Evolutionary conservation across 1,140 invertebrate genomes (phyloP).

Genomic region (Diprion similis): DNA sequence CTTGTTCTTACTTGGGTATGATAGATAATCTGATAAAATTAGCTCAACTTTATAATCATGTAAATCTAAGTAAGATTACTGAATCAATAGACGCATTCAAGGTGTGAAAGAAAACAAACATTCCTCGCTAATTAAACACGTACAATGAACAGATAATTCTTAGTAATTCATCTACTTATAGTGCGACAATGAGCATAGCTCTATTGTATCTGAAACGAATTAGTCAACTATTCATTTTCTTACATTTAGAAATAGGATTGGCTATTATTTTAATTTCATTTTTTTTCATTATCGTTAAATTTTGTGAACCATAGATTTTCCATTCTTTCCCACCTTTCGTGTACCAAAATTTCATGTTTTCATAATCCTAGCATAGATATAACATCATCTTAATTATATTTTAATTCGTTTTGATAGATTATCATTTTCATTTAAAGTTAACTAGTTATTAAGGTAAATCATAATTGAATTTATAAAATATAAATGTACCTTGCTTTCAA

Average conservation of each 20-base stretch:
- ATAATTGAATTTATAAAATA: background rate
- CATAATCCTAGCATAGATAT: background rate
- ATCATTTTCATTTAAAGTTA: background rate
- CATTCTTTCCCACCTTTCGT: background rate
- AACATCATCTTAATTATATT: background rate
- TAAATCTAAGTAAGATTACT: background rate
- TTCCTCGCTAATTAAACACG: no score
- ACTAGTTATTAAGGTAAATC: background rate
- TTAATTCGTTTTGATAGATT: background rate
- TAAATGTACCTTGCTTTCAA: no score
- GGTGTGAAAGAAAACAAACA: background rate
- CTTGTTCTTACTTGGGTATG: background rate
- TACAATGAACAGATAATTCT: no score
- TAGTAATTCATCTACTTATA: no score
- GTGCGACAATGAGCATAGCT: no score
- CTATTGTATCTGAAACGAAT: no score
- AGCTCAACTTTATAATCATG: constrained; percentile 2
- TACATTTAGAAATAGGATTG: no score
- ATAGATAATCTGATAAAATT: background rate
- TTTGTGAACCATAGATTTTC: background rate
- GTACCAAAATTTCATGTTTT: background rate
- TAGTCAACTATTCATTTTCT: no score
- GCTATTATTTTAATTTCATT: no score
- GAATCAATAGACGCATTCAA: background rate
- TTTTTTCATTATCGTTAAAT: no score